Percentiles rank a stretch among this genome's conserved stretches.
phyloP scores from a whole-genome alignment of 2,113 vertebrate species.

The Syngnathoides biaculeatus region DNA sequence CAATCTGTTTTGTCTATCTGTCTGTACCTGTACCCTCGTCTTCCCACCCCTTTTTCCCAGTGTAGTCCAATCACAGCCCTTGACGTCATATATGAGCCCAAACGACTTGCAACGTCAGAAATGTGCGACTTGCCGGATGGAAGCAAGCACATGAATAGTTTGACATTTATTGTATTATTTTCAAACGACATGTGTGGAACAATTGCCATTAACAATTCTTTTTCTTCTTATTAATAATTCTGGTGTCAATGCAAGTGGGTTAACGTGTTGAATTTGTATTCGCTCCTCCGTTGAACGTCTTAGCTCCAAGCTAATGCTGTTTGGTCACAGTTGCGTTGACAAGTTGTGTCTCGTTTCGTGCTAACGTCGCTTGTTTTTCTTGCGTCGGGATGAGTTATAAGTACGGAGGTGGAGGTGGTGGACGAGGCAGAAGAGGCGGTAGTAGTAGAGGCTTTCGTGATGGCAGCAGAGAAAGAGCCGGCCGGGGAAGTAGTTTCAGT shows the following conservation, averaged over 20 bases:
- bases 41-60: background rate
- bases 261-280: background rate
- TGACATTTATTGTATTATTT: background rate
- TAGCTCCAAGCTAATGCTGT: background rate
- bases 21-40: too few relatives aligned
- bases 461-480: conserved; percentile 60
- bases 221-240: too few relatives aligned
- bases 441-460: conserved; percentile 65
- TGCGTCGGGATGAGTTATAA: conserved; percentile 77
- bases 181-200: background rate
- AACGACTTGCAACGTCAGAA: conserved; percentile 13
- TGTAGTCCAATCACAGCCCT: conserved; percentile 25
- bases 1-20: too few relatives aligned
- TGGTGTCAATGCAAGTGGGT: background rate
- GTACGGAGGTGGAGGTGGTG: conserved; percentile 56
- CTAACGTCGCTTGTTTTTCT: background rate
- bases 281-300: background rate
- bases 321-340: background rate
- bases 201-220: too few relatives aligned
- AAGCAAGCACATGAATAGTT: background rate
- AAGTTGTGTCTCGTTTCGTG: background rate
- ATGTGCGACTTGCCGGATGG: conserved; percentile 45
- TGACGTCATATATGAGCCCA: background rate
- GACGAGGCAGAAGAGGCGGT: conserved; percentile 69
- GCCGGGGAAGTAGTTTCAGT: conserved; percentile 55